Evolutionary conservation across 2,797 vertebrate genomes (phyloP).

Genomic region (Emys orbicularis): DNA sequence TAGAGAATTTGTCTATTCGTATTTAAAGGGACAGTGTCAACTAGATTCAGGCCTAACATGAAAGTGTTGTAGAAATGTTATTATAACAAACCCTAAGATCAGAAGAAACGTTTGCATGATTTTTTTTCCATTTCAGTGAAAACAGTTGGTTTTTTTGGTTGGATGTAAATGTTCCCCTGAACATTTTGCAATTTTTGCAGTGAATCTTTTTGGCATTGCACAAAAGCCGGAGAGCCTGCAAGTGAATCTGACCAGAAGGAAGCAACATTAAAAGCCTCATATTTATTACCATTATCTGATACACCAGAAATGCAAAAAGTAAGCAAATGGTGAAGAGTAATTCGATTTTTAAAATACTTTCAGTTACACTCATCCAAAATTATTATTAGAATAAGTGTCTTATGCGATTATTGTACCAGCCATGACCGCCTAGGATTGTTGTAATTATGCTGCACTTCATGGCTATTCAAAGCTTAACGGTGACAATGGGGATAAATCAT

Average conservation of each 20-base stretch:
- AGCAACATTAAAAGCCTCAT: neutral
- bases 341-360: neutral
- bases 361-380: neutral
- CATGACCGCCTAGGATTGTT: slow-evolving; percentile 16
- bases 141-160: neutral
- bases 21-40: neutral
- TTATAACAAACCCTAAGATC: neutral
- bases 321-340: neutral
- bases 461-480: neutral
- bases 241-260: neutral
- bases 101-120: neutral
- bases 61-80: neutral
- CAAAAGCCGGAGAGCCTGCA: neutral
- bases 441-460: neutral
- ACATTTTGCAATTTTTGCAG: neutral
- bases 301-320: neutral
- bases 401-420: neutral
- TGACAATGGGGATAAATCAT: neutral
- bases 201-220: neutral
- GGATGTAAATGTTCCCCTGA: neutral
- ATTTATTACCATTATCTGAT: neutral
- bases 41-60: neutral
- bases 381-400: neutral
- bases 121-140: neutral
- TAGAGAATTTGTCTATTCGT: neutral